A percentile compares a stretch with the other conserved stretches of the same genome.
phyloP scores from a whole-genome alignment of 1,140 invertebrate species.

The Pachyrhynchus sulphureomaculatus region DNA sequence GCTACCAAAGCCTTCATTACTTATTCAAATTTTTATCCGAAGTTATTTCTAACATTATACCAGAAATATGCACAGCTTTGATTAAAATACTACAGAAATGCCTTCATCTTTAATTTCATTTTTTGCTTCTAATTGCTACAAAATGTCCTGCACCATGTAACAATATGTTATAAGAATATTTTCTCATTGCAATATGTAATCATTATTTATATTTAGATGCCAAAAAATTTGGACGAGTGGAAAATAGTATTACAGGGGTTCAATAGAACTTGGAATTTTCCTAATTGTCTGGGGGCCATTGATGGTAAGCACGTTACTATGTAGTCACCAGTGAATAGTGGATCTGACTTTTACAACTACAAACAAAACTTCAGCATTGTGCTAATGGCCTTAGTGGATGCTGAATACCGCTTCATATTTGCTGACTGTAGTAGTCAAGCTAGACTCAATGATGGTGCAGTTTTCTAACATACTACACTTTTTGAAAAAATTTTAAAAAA shows the following conservation, averaged over 20 bases:
- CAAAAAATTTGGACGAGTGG: no score
- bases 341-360: constrained; percentile 39
- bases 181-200: no score
- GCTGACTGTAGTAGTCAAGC: no score
- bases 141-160: no score
- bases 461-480: no score
- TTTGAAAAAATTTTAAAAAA: no score
- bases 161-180: no score
- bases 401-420: constrained; percentile 48
- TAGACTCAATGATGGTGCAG: no score
- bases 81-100: not conserved
- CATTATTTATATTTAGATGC: no score
- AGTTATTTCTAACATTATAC: not conserved
- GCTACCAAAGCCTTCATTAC: not conserved
- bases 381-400: constrained; percentile 49
- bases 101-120: no score
- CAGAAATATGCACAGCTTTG: not conserved
- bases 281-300: not conserved
- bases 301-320: constrained; percentile 13
- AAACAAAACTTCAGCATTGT: constrained; percentile 47
- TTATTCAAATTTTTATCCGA: not conserved
- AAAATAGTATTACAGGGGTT: no score
- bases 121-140: no score
- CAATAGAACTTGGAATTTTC: constrained; percentile 3
- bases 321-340: not conserved